phyloP scores from a whole-genome alignment of 2,797 vertebrate species.

The Numenius phaeopus region DNA sequence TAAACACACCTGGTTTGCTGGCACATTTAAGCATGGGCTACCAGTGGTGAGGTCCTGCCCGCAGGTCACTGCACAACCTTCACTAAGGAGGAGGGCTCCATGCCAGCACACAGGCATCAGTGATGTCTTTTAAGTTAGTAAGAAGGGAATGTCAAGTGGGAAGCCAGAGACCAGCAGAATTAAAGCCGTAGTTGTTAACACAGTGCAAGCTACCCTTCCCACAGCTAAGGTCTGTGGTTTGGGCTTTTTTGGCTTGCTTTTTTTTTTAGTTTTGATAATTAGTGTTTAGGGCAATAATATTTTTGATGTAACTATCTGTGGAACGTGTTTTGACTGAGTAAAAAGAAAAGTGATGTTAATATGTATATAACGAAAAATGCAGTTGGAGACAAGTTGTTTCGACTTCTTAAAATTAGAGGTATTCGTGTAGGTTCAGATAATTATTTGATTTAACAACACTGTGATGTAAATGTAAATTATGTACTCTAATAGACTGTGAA shows the following conservation, averaged over 20 bases:
- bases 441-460: background rate
- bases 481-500: background rate
- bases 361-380: background rate
- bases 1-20: background rate
- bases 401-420: background rate
- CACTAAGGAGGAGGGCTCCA: background rate
- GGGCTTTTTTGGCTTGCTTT: no score
- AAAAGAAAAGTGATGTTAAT: background rate
- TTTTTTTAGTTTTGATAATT: background rate
- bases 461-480: background rate
- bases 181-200: background rate
- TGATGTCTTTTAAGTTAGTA: background rate
- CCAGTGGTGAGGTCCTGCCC: background rate
- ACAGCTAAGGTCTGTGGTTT: background rate
- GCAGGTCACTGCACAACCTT: accelerated
- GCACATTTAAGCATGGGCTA: accelerated
- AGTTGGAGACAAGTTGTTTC: background rate
- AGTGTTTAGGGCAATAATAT: background rate
- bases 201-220: background rate
- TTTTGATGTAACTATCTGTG: background rate
- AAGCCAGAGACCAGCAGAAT: background rate
- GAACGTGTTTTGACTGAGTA: background rate
- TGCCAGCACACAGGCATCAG: accelerated
- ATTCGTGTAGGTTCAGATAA: background rate
- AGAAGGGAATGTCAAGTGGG: background rate